Base-by-base conservation (phyloP, 1,140 invertebrate species). In the Aphelenchoides besseyi region DNA sequence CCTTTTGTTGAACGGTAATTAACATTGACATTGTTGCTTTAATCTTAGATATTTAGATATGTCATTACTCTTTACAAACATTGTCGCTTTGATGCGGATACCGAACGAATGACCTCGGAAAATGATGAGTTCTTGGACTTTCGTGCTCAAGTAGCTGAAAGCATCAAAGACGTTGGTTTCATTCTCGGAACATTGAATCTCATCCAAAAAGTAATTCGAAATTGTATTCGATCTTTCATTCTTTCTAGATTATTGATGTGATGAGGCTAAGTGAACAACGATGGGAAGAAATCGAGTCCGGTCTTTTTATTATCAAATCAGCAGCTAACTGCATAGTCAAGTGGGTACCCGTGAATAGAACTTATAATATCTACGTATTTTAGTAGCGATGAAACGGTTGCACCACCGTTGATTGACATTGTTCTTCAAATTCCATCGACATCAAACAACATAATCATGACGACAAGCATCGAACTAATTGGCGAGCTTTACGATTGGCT, bases 91-190 rank as follows among this genome's bases (percentile, higher is more conserved):
- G 93, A 95, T 80, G 89, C 90, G 29, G 93, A 95, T 85, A 91
- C 91, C 84, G 88, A 94, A 77, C 92, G 91, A 16, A 86, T 94
- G n/a, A 88, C 95, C n/a, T 91, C 92, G 78, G 91, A 94, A 72
- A 89, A 89, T 28, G 92, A 93, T 85, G 92, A 94, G 86, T 88
- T 90, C 84, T 88, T 91, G 82, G 93, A 95, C 74, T 98, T 98
- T 85, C 88, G 95, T 78, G 86, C 88, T 66, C 91, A 93, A 82
- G 94, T 95, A 0, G 91, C 90, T 3, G 95, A 97, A 82, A 86
- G 97, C 54, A 92, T 97, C 57, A 95, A 95, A 85, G 95, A 98
- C 86, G 92, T 97, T 30, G 91, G 95, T n/a, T 97, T 97, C 85
- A 93, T 98, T 70, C 91, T 97, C 67, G 93, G 94, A 0, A 94